Percentiles rank a stretch among this genome's conserved stretches.
phyloP scores from a whole-genome alignment of 2,113 vertebrate species.

The Agapornis roseicollis region DNA sequence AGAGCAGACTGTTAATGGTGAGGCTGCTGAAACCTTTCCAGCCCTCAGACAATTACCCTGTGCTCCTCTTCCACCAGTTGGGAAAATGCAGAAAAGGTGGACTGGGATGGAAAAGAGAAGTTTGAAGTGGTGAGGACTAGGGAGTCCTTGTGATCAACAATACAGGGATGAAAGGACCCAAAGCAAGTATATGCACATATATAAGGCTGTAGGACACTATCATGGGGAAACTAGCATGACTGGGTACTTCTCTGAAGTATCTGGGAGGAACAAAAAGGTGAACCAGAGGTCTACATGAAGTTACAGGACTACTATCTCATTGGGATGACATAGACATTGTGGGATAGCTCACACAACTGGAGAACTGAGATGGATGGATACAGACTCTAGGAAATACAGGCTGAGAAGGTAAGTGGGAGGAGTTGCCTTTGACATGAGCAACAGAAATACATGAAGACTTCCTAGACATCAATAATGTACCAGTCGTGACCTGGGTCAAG shows the following conservation, averaged over 20 bases:
- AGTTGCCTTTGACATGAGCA: background rate
- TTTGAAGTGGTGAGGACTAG: background rate
- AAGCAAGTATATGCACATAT: fast-evolving
- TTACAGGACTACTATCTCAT: background rate
- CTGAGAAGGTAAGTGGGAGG: background rate
- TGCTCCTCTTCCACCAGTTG: background rate
- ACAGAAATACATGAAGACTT: background rate
- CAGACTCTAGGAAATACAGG: fast-evolving
- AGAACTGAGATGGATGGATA: background rate
- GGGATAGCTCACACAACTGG: background rate
- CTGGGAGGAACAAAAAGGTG: background rate
- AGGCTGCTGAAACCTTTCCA: background rate
- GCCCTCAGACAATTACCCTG: background rate
- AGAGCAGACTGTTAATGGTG: background rate
- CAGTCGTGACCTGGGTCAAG: background rate
- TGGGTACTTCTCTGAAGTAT: background rate
- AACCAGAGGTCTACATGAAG: background rate
- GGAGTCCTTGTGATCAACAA: background rate
- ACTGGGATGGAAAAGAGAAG: background rate
- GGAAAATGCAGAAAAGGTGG: background rate
- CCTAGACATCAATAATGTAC: background rate
- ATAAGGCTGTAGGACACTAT: background rate
- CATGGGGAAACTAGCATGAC: background rate
- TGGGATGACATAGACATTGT: background rate
- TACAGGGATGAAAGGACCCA: background rate